These are phyloP conservation scores for Polypedilum vanderplanki DNA, from an alignment of 1,140 invertebrate genomes.

Conservation along the genomic window DNA sequence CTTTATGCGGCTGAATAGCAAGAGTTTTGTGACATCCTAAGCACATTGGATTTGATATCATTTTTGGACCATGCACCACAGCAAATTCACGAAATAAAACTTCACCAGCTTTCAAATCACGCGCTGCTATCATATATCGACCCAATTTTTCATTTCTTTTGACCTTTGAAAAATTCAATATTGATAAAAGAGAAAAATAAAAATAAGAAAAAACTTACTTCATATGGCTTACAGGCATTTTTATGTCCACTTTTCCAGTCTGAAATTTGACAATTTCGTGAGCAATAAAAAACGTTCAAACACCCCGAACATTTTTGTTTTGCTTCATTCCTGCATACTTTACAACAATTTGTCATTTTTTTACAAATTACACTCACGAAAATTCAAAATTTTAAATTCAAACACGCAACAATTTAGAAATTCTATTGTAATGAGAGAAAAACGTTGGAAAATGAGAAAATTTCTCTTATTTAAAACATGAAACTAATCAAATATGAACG, in stretches of 20 bases:
- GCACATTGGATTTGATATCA: constrained; percentile 49
- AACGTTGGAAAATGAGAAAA: too few species aligned
- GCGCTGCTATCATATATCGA: constrained; percentile 53
- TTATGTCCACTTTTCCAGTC: constrained; percentile 64
- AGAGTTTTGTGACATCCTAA: constrained; percentile 54
- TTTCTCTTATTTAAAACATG: too few species aligned
- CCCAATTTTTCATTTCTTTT: constrained; percentile 49
- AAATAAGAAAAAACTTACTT: constrained; percentile 36
- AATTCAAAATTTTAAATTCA: neutral
- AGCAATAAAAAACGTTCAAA: constrained; percentile 61
- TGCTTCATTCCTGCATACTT: constrained; percentile 49
- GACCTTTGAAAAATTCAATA: constrained; percentile 42
- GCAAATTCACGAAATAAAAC: constrained; percentile 58
- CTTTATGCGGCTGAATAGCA: constrained; percentile 36
- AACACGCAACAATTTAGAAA: neutral
- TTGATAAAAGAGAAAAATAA: constrained; percentile 2
- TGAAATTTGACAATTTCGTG: constrained; percentile 59
- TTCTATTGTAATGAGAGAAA: too few species aligned
- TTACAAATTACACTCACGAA: neutral
- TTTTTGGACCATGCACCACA: constrained; percentile 52
- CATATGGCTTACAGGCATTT: constrained; percentile 50
- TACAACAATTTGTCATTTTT: constrained; percentile 44
- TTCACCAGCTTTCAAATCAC: constrained; percentile 58
- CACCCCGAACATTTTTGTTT: constrained; percentile 57
- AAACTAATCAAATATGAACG: too few species aligned